A percentile compares a stretch with the other conserved stretches of the same genome.
phyloP scores from a whole-genome alignment of 2,797 vertebrate species.

The Triplophysa bombifrons region DNA sequence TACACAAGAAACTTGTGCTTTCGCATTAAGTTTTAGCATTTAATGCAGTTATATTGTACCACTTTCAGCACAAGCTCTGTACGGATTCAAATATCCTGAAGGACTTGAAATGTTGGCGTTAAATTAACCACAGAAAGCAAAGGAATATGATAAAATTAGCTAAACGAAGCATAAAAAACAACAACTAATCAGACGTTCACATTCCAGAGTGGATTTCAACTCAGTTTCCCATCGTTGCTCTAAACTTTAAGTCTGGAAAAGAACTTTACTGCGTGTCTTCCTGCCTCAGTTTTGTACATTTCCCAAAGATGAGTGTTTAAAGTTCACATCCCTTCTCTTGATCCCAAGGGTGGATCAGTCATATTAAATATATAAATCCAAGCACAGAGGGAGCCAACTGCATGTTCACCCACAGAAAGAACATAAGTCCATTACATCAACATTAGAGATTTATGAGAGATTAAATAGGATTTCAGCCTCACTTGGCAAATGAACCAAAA shows the following conservation, averaged over 20 bases:
- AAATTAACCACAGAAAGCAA: not conserved
- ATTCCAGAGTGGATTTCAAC: not conserved
- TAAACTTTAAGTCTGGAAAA: not conserved
- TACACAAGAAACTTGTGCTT: not conserved
- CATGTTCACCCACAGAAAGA: conserved; percentile 23
- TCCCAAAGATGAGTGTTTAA: conserved; percentile 9
- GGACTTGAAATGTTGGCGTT: not conserved
- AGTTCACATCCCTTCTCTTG: conserved; percentile 34
- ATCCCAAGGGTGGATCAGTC: not conserved
- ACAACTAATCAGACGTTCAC: not conserved
- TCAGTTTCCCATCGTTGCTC: not conserved
- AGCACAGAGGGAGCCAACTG: conserved; percentile 5
- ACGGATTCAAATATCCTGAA: not conserved
- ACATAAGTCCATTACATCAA: conserved; percentile 41
- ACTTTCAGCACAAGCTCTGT: not conserved
- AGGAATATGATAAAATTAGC: not conserved
- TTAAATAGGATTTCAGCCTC: conserved; percentile 34
- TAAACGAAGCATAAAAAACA: not conserved
- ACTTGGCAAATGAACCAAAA: conserved; percentile 40
- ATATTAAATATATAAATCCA: conserved; percentile 22
- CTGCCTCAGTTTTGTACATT: not conserved
- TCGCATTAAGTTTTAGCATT: not conserved
- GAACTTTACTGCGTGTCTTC: not conserved
- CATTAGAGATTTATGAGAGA: conserved; percentile 45
- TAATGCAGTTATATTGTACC: not conserved